Evolutionary conservation across 2,888 invertebrate species (phyloP).

Genomic region (Auanema sp.): DNA sequence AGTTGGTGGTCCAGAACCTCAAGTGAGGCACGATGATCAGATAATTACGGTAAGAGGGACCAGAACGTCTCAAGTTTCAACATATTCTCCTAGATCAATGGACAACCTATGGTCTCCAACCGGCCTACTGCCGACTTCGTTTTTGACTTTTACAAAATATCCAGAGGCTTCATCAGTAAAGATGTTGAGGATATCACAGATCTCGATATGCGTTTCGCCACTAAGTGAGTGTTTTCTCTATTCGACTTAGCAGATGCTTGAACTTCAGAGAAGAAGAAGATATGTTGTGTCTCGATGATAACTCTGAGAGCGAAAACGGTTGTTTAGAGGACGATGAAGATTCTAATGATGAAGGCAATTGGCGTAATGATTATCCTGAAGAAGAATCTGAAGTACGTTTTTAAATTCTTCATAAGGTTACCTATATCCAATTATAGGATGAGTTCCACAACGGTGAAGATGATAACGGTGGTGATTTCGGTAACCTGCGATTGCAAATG

Average conservation of each 20-base stretch:
- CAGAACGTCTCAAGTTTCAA: constrained; percentile 13
- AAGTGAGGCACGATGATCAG: neutral
- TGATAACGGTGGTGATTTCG: constrained; percentile 2
- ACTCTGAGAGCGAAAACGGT: constrained; percentile 32
- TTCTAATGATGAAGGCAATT: constrained; percentile 62
- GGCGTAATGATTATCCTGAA: constrained; percentile 63
- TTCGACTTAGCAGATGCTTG: neutral
- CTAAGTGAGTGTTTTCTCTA: constrained; percentile 8
- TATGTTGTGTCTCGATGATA: constrained; percentile 31
- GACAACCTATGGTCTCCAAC: constrained; percentile 21
- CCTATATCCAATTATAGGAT: neutral
- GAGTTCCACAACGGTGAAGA: constrained; percentile 1
- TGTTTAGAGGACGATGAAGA: constrained; percentile 53
- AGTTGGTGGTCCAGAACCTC: constrained; percentile 16
- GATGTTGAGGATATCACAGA: constrained; percentile 16
- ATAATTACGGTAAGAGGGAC: neutral
- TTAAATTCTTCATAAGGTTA: neutral
- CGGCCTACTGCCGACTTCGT: constrained; percentile 41
- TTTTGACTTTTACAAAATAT: constrained; percentile 54
- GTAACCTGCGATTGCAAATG: constrained; percentile 16
- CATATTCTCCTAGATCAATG: constrained; percentile 37
- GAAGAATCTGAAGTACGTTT: constrained; percentile 39
- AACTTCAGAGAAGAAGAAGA: constrained; percentile 25
- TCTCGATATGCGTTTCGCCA: constrained; percentile 24
- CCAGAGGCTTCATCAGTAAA: constrained; percentile 15